A percentile compares a stretch with the other conserved stretches of the same genome.
Conservation (phyloP, 2,888 invertebrate genomes). For the Drosophila pseudotalamancana region DNA sequence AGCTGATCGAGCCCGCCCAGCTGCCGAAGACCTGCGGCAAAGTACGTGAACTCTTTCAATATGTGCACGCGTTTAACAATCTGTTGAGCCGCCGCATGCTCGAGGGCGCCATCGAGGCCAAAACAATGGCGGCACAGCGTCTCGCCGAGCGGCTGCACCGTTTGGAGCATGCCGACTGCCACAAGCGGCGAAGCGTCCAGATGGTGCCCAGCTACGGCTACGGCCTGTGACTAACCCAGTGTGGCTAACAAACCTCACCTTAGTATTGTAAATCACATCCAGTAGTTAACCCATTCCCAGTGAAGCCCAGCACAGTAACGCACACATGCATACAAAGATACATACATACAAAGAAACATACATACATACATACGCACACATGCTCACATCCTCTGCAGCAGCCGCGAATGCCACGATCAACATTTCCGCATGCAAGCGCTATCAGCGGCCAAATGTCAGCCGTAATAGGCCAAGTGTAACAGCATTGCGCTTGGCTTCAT, state of each 20-base stretch:
- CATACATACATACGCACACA: neutral
- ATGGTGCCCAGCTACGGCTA: conserved; percentile 36
- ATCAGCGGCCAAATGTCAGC: conserved; percentile 27
- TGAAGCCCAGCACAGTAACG: neutral
- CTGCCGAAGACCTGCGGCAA: conserved; percentile 77
- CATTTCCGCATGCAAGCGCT: conserved; percentile 49
- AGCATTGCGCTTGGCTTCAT: conserved; percentile 27
- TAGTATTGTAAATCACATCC: neutral
- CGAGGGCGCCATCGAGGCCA: conserved; percentile 69
- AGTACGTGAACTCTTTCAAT: conserved; percentile 81
- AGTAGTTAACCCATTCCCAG: conserved; percentile 22
- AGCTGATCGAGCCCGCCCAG: conserved; percentile 82
- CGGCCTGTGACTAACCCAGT: conserved; percentile 37
- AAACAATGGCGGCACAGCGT: conserved; percentile 64
- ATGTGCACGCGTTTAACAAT: conserved; percentile 74
- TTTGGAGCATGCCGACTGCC: conserved; percentile 61
- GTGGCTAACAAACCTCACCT: conserved; percentile 8
- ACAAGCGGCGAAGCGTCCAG: conserved; percentile 43
- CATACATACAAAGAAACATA: neutral
- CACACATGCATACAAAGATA: conserved; percentile 1
- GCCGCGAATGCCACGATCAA: neutral
- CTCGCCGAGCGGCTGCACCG: conserved; percentile 73
- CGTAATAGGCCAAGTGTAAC: conserved; percentile 42
- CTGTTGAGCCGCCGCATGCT: conserved; percentile 74
- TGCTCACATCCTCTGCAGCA: conserved; percentile 20